A percentile compares a stretch with the other conserved stretches of the same genome.
These are phyloP conservation scores for Volucella zonaria DNA, from an alignment of 2,888 invertebrate genomes.

Conservation along the genomic window DNA sequence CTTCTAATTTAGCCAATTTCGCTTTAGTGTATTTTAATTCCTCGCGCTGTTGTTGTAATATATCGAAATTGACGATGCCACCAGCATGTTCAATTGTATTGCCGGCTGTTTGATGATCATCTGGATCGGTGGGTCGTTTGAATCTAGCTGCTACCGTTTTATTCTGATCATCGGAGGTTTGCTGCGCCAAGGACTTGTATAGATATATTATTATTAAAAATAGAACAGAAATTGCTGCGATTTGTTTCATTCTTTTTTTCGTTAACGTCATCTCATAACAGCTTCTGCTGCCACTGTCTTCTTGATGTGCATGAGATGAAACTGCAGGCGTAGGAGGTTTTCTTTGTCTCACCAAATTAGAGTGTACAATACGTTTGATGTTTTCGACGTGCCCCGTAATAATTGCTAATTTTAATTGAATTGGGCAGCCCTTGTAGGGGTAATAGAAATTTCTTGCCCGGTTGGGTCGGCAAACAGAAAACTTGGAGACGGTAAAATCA, in stretches of 20 bases:
- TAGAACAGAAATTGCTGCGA: constrained; percentile 74
- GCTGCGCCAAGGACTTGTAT: constrained; percentile 75
- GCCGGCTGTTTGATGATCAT: background rate
- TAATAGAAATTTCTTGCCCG: background rate
- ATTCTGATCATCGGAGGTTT: background rate
- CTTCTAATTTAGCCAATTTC: constrained; percentile 87
- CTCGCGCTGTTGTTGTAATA: constrained; percentile 77
- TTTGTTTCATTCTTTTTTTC: constrained; percentile 78
- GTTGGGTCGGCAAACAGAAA: constrained; percentile 15
- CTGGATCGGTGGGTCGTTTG: constrained; percentile 11
- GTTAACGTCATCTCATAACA: constrained; percentile 76
- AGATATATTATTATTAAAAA: constrained; percentile 76
- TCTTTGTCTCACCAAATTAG: constrained; percentile 57
- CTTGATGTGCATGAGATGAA: constrained; percentile 48
- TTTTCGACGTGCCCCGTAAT: constrained; percentile 29
- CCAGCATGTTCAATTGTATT: constrained; percentile 18
- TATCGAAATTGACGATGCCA: constrained; percentile 45
- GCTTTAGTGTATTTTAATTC: constrained; percentile 86
- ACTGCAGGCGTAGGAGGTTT: constrained; percentile 32
- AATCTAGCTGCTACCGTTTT: constrained; percentile 3
- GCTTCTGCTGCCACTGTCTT: constrained; percentile 41
- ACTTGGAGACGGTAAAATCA: constrained; percentile 19
- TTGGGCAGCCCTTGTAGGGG: background rate
- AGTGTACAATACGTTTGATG: constrained; percentile 1
- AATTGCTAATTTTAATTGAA: constrained; percentile 29